These are phyloP conservation scores for Hoplodrina blanda DNA, from an alignment of 2,888 invertebrate genomes.

Conservation along the genomic window DNA sequence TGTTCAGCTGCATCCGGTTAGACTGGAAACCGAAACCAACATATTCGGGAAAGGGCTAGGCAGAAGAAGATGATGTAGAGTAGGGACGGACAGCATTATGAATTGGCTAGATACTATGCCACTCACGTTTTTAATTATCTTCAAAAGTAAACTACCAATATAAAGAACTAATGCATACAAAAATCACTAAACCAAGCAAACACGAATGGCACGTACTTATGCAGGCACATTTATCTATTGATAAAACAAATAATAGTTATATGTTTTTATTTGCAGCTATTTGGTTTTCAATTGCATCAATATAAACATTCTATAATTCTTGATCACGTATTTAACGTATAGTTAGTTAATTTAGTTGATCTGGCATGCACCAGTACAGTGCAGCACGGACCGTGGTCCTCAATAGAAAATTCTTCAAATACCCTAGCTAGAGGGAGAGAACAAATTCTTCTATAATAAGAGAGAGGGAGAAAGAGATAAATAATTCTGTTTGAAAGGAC, in stretches of 20 bases:
- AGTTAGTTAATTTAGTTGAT: slow-evolving; percentile 22
- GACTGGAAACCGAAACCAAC: no score
- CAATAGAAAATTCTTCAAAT: slow-evolving; percentile 48
- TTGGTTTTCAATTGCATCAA: neutral
- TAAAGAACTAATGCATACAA: neutral
- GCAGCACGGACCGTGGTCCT: slow-evolving; percentile 20
- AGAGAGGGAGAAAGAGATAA: slow-evolving; percentile 6
- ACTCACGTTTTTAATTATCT: no score
- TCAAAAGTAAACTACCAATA: no score
- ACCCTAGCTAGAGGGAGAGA: slow-evolving; percentile 26
- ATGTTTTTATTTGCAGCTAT: neutral
- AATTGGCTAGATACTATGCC: no score
- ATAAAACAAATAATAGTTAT: neutral
- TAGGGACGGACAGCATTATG: no score
- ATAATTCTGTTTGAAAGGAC: slow-evolving; percentile 32
- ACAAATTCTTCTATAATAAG: neutral
- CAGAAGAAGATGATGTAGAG: no score
- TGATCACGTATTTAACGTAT: neutral
- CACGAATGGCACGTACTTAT: no score
- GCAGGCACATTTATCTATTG: neutral
- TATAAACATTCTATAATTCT: neutral
- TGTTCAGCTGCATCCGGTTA: no score
- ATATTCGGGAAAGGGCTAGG: no score
- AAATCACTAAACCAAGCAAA: neutral
- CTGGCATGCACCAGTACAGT: slow-evolving; percentile 5